phyloP scores from a whole-genome alignment of 2,113 vertebrate species.

The Phoxinus phoxinus region DNA sequence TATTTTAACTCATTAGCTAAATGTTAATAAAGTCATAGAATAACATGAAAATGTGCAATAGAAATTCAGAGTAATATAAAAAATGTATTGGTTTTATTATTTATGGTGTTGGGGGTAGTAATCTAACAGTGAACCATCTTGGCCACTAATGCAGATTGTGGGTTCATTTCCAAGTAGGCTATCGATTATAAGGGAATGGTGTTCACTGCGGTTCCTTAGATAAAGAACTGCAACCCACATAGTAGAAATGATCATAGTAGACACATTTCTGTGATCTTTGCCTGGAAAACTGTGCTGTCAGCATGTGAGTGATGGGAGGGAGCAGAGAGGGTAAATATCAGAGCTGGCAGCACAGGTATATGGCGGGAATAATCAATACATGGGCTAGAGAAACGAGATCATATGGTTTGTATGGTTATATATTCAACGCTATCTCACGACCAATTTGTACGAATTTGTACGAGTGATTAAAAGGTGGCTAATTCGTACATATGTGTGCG shows the following conservation, averaged over 20 bases:
- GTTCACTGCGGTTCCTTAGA: not conserved
- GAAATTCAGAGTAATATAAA: not conserved
- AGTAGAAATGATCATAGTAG: not conserved
- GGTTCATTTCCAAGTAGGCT: not conserved
- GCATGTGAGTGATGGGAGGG: not conserved
- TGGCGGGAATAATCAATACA: not conserved
- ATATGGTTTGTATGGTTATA: not conserved
- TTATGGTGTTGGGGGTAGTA: not conserved
- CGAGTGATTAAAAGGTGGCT: no score
- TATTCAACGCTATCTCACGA: no score
- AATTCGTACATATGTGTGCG: no score
- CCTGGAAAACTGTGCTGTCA: not conserved
- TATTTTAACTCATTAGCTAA: not conserved
- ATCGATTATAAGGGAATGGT: not conserved
- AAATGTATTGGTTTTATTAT: not conserved
- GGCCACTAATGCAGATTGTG: not conserved
- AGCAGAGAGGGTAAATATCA: not conserved
- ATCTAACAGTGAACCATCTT: not conserved
- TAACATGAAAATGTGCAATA: not conserved
- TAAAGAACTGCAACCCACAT: not conserved
- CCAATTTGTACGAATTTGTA: no score
- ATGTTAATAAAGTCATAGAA: not conserved
- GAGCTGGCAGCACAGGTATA: not conserved
- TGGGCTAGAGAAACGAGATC: not conserved
- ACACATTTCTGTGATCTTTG: constrained; percentile 8